Conservation (phyloP, 2,113 vertebrate species). For the Jacana jacana region DNA sequence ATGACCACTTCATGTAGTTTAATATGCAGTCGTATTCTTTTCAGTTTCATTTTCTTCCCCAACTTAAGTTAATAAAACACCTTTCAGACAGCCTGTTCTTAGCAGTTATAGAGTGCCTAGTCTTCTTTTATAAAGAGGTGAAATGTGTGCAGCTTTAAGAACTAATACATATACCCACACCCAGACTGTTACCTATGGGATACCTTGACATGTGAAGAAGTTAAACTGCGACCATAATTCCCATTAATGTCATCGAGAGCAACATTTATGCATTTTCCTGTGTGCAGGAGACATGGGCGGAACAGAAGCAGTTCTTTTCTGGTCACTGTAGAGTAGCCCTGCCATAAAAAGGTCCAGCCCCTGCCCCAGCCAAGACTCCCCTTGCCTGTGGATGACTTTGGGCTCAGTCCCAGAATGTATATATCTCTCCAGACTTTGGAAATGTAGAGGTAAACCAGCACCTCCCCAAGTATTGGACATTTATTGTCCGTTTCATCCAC, state of each 20-base stretch:
- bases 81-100: slow-evolving; percentile 46
- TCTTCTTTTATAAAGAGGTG: neutral
- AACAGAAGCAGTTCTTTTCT: neutral
- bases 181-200: neutral
- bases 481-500: neutral
- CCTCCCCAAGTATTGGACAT: neutral
- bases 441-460: neutral
- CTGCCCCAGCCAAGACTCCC: neutral
- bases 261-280: accelerated
- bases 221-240: neutral
- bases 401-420: neutral
- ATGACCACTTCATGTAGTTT: slow-evolving; percentile 52
- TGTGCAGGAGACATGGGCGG: accelerated
- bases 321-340: neutral
- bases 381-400: neutral
- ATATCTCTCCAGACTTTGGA: neutral
- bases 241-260: neutral
- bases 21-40: slow-evolving; percentile 55
- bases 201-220: neutral
- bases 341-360: neutral
- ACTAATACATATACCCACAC: neutral
- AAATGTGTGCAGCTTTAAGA: neutral
- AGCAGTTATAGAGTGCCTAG: neutral
- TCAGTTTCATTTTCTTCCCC: slow-evolving; percentile 63
- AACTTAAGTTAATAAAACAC: slow-evolving; percentile 65